phyloP scores from a whole-genome alignment of 2,113 vertebrate species.

The Scartelaos histophorus region DNA sequence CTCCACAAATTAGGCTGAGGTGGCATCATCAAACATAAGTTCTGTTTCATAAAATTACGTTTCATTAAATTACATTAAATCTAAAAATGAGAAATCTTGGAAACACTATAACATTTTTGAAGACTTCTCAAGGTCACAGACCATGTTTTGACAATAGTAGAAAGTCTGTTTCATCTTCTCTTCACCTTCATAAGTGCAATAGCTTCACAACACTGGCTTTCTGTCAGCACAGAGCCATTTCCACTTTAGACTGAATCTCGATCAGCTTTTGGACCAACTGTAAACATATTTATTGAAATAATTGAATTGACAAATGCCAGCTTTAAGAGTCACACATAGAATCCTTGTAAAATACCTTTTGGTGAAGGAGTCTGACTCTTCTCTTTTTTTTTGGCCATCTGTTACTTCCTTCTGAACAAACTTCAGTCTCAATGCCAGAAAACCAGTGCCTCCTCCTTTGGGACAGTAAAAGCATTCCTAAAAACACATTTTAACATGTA shows the following conservation, averaged over 20 bases:
- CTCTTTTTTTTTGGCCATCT: too few relatives aligned
- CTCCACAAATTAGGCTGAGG: too few relatives aligned
- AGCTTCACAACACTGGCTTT: not conserved
- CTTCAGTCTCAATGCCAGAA: constrained; percentile 22
- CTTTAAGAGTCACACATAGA: too few relatives aligned
- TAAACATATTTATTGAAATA: constrained; percentile 7
- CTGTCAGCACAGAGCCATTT: not conserved
- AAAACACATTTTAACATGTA: not conserved
- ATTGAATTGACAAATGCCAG: not conserved
- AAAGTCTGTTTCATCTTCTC: constrained; percentile 15
- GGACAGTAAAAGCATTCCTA: constrained; percentile 27
- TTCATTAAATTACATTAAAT: too few relatives aligned
- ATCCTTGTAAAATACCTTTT: too few relatives aligned
- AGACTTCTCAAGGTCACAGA: constrained; percentile 33
- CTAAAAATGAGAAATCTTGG: not conserved
- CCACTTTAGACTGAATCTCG: constrained; percentile 12
- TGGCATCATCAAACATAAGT: too few relatives aligned
- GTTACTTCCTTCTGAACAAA: too few relatives aligned
- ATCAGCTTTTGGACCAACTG: constrained; percentile 19
- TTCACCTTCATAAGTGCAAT: too few relatives aligned
- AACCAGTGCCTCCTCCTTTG: constrained; percentile 21
- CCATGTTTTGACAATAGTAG: constrained; percentile 20
- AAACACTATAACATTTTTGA: constrained; percentile 18
- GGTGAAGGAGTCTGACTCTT: too few relatives aligned
- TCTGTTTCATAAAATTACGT: too few relatives aligned